Evolutionary conservation across 2,797 vertebrate genomes (phyloP).

Genomic region (Vultur gryphus): DNA sequence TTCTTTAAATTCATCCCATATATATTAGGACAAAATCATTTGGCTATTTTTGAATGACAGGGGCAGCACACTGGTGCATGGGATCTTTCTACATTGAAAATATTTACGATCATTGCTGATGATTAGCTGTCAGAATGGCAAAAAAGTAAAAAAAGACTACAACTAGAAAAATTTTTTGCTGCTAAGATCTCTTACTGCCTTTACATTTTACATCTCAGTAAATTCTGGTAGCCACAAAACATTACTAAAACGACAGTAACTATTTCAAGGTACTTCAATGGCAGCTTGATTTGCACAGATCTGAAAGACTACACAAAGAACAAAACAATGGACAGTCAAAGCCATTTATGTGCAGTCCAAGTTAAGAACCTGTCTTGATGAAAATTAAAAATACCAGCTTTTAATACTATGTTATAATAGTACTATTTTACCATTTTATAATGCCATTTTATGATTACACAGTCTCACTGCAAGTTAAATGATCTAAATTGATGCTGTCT

Average conservation of each 20-base stretch:
- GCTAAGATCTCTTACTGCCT: not conserved
- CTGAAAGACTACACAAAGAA: not conserved
- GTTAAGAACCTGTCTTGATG: not conserved
- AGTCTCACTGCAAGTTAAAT: not conserved
- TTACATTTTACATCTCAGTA: not conserved
- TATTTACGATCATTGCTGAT: not conserved
- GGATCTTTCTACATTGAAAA: not conserved
- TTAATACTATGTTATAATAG: not conserved
- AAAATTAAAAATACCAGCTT: not conserved
- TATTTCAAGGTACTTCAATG: not conserved
- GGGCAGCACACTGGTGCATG: not conserved
- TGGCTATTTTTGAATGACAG: not conserved
- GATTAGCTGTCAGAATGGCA: not conserved
- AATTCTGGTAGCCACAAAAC: not conserved
- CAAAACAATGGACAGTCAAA: not conserved
- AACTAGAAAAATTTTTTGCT: not conserved
- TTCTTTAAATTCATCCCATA: not conserved
- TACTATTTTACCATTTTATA: not conserved
- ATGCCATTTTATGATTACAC: not conserved
- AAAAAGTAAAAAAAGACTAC: not conserved
- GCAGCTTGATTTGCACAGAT: not conserved
- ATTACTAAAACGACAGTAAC: not conserved
- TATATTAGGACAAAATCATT: not conserved
- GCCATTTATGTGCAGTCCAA: not conserved
- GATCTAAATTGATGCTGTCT: not conserved